phyloP scores from a whole-genome alignment of 2,797 vertebrate genomes.

The Intellagama lesueurii region DNA sequence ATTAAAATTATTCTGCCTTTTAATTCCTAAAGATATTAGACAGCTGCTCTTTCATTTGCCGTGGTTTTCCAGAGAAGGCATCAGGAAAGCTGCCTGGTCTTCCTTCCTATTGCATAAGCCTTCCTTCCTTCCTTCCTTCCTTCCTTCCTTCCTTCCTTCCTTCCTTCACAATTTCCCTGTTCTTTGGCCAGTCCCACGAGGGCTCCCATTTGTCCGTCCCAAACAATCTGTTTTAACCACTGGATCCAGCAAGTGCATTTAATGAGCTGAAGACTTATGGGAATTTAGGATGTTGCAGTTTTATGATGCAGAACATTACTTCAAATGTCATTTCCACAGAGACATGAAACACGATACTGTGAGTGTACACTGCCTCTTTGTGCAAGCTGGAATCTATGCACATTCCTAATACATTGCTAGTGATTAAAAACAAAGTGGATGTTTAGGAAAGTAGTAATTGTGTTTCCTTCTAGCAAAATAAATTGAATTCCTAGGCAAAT shows the following conservation, averaged over 20 bases:
- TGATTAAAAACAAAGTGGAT: slow-evolving; percentile 58
- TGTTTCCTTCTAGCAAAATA: slow-evolving; percentile 39
- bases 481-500: slow-evolving; percentile 55
- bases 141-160: background rate
- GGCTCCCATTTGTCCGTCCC: slow-evolving; percentile 41
- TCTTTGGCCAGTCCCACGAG: slow-evolving; percentile 37
- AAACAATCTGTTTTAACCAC: slow-evolving; percentile 49
- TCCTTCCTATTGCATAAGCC: slow-evolving; percentile 1
- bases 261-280: slow-evolving; percentile 50
- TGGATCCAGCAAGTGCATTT: slow-evolving; percentile 19
- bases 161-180: slow-evolving; percentile 20
- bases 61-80: background rate
- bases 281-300: slow-evolving; percentile 53
- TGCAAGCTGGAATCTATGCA: slow-evolving; percentile 37
- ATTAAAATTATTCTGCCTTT: background rate
- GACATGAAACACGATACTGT: slow-evolving; percentile 50
- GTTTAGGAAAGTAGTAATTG: slow-evolving; percentile 35
- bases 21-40: background rate
- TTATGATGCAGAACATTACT: slow-evolving; percentile 49
- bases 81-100: background rate
- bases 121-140: background rate
- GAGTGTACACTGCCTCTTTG: slow-evolving; percentile 52
- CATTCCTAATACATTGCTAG: slow-evolving; percentile 50
- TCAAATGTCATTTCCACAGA: slow-evolving; percentile 55
- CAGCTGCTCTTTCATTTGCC: background rate